These are phyloP conservation scores for Parochlus steinenii DNA, from an alignment of 2,888 invertebrate genomes.

Conservation along the genomic window DNA sequence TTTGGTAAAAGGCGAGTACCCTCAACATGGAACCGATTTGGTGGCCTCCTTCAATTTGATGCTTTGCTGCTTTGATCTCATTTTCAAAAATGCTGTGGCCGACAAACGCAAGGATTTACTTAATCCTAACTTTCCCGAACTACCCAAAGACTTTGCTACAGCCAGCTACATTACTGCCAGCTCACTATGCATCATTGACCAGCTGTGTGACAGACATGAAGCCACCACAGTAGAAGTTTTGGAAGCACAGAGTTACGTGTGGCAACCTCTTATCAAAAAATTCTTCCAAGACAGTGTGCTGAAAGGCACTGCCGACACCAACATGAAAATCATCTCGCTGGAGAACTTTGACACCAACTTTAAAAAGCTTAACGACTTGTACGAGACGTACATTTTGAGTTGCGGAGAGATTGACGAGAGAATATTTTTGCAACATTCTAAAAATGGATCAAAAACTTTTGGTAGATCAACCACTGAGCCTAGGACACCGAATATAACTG, in stretches of 20 bases:
- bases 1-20: constrained; percentile 73
- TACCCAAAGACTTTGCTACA: constrained; percentile 19
- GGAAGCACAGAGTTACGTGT: constrained; percentile 76
- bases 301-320: constrained; percentile 50
- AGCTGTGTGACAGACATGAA: constrained; percentile 64
- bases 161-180: constrained; percentile 38
- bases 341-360: constrained; percentile 71
- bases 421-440: constrained; percentile 65
- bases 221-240: constrained; percentile 78
- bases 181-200: constrained; percentile 67
- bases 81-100: constrained; percentile 72
- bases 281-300: constrained; percentile 62
- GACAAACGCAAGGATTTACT: constrained; percentile 67
- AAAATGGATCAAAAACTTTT: constrained; percentile 8
- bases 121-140: constrained; percentile 68
- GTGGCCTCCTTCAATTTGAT: constrained; percentile 89
- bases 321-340: constrained; percentile 60
- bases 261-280: constrained; percentile 59
- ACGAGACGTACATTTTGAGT: constrained; percentile 80
- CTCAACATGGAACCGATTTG: constrained; percentile 75
- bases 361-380: constrained; percentile 68
- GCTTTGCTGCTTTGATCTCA: constrained; percentile 77
- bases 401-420: constrained; percentile 94
- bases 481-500: neutral
- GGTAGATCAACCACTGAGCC: neutral